Evolutionary conservation across 2,888 invertebrate genomes (phyloP), one percentile per base, ranked within the genome.

Genomic region (Parthenolecanium corni): DNA sequence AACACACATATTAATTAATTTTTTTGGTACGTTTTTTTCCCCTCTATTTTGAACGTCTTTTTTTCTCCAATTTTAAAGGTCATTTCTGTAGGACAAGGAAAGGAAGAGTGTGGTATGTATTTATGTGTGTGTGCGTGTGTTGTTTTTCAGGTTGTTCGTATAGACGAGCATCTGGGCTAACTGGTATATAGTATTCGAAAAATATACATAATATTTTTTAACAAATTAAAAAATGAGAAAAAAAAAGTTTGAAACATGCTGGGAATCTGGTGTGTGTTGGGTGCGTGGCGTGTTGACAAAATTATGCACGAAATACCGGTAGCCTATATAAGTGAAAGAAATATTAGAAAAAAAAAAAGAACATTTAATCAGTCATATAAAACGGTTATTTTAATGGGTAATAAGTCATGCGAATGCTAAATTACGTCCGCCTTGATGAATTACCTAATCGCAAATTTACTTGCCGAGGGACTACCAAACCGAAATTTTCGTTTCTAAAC

Each of bases 361-460:
- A 56, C 56, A 56, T 56, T 56, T 56, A 56, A 56, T 56, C 56
- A 56, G 56, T 56, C 56, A 56, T 46, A 56, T 44, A 31, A 56
- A 56, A 56, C 56, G 56, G 56, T 44, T 56, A 56, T 56, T 56
- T 31, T 56, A 56, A 56, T 56, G 56, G 56, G 56, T 42, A 56
- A 56, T 56, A 56, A 56, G 56, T 56, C 56, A 56, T 56, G 56
- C 56, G 44, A 56, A 56, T 56, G 56, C 44, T 42, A 21, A 40
- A 56, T 56, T 56, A 56, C 23, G 38, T 53, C 40, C 36, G 53
- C 18, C 40, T 40, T n/a, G 53, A 53, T 53, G 38, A 31, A 31
- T 53, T 53, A 42, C 18, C 21, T n/a, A 18, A 16, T 18, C 6
- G 18, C 18, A n/a, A 44, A 21, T 53, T 21, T 52, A 31, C 20